Conservation (phyloP, 2,797 vertebrate species). For the Cossypha dichroa region DNA sequence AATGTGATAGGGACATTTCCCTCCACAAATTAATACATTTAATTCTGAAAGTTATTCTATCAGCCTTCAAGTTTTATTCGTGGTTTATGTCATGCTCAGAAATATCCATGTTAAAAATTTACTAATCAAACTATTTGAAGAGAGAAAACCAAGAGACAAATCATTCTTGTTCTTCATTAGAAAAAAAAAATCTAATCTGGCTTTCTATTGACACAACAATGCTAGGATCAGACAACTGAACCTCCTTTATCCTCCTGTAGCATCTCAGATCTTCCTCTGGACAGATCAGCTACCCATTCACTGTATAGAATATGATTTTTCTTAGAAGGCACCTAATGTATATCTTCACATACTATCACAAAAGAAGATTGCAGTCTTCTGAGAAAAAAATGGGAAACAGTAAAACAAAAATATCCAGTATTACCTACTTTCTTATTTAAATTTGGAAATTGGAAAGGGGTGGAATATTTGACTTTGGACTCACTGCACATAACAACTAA, state of each 20-base stretch:
- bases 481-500: background rate
- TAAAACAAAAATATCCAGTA: background rate
- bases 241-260: background rate
- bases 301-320: background rate
- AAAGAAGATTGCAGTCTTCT: background rate
- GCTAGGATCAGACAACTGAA: background rate
- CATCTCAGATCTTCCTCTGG: background rate
- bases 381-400: background rate
- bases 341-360: background rate
- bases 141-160: background rate
- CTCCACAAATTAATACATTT: background rate
- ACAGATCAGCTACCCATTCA: background rate
- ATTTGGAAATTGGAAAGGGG: background rate
- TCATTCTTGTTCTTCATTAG: background rate
- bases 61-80: background rate
- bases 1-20: background rate
- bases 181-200: background rate
- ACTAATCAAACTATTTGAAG: background rate
- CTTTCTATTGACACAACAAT: background rate
- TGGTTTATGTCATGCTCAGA: background rate
- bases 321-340: background rate
- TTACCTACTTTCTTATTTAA: background rate
- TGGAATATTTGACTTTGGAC: background rate
- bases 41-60: background rate
- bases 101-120: background rate